phyloP scores from a whole-genome alignment of 2,113 vertebrate genomes.

The Hemichromis elongatus region DNA sequence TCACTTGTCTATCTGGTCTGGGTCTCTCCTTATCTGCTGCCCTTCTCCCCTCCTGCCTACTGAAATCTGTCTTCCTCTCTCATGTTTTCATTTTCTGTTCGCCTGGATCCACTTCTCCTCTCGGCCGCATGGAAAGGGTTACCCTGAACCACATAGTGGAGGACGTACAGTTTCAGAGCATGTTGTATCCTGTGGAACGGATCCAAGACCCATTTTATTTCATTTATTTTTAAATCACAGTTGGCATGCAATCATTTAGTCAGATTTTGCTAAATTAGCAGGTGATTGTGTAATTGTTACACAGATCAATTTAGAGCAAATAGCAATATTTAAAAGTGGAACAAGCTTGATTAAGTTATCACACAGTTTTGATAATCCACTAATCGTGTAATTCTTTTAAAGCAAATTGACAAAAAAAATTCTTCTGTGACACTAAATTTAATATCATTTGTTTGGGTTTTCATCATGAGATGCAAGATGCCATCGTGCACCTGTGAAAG shows the following conservation, averaged over 20 bases:
- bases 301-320: neutral
- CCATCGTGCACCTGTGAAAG: neutral
- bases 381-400: neutral
- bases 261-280: neutral
- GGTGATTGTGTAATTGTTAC: neutral
- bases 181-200: neutral
- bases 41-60: constrained; percentile 37
- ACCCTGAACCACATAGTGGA: neutral
- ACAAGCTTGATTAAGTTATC: neutral
- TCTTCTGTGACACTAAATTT: neutral
- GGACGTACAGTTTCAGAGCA: neutral
- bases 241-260: neutral
- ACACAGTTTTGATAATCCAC: neutral
- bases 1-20: constrained; percentile 64
- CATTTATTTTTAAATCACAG: neutral
- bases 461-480: neutral
- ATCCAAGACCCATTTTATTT: neutral
- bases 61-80: constrained; percentile 43
- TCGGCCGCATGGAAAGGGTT: constrained; percentile 11
- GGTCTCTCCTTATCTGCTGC: constrained; percentile 36
- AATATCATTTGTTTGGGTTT: neutral
- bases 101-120: neutral
- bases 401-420: neutral
- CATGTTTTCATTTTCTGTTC: neutral
- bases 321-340: neutral